Base-by-base conservation (phyloP, 2,797 vertebrate species). In the Pangasius larnaudii region DNA sequence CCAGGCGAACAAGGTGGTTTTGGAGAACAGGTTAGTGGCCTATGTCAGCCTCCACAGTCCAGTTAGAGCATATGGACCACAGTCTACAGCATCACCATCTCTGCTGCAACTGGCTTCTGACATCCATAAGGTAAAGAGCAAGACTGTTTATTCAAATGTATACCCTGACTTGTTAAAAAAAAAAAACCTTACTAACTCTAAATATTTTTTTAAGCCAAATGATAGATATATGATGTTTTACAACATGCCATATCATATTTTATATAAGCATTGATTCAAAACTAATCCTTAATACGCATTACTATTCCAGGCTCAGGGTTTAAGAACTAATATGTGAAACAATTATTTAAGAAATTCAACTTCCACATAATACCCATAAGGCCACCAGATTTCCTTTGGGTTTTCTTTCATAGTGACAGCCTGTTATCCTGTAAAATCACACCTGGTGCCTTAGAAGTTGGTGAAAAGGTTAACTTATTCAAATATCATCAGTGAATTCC, bases 21-120 rank as follows among this genome's bases (percentile, higher is more conserved):
- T 99, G 46, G 96, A 96, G 89, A 97, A 93, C 91, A 97, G 97
- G 56, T 96, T 92, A 1, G 97, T 99, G 91, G 97, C 97, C 89
- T 99, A 99, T 0, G 16, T 99, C 85, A 97, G 97, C 86, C 95
- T 99, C 33, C 96, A 97, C 88, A 95, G 93, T 88, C 98, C 98
- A 0, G 92, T 99, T 42, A 93, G 92, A 90, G 96, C 96, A 8
- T 96, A 97, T 10, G 96, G 95, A 82, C 96, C 94, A 65, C 94
- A 93, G 71, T 95, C 97, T 0, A 91, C 97, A 49, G 95, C 97
- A n/a, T 99, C 98, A 2, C 98, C 98, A 39, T 97, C 97, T 42
- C 96, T 99, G 86, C 96, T 96, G 87, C 97, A 99, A 24, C 94
- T 99, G 90, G 95, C 95, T 87, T 91, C 94, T 8, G 97, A 98